Evolutionary conservation across 2,113 vertebrate genomes (phyloP).

Genomic region (Calypte anna): DNA sequence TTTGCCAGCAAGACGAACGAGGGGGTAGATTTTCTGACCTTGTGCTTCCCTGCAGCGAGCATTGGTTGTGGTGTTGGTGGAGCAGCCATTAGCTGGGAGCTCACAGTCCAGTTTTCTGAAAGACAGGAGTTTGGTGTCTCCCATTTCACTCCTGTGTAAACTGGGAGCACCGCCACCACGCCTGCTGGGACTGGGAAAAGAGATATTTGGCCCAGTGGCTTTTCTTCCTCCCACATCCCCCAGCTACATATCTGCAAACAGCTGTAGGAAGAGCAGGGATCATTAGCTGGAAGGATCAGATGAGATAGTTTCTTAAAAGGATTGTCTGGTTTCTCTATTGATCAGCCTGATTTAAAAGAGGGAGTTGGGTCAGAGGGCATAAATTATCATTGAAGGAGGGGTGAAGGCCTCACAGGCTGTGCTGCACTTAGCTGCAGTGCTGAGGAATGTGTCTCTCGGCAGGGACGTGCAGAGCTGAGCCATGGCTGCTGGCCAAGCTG

Average conservation of each 20-base stretch:
- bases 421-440: constrained; percentile 58
- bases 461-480: constrained; percentile 18
- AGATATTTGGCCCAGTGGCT: neutral
- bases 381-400: constrained; percentile 68
- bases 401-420: constrained; percentile 49
- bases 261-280: constrained; percentile 43
- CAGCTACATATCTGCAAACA: neutral
- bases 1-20: fast-evolving
- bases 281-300: constrained; percentile 63
- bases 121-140: neutral
- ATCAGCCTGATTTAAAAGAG: constrained; percentile 74
- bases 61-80: fast-evolving
- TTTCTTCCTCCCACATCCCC: neutral
- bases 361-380: constrained; percentile 70
- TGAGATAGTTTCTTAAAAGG: constrained; percentile 74
- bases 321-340: constrained; percentile 77
- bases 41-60: neutral
- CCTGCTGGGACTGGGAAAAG: neutral
- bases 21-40: neutral
- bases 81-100: neutral
- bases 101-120: neutral
- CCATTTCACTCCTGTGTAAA: neutral
- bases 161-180: fast-evolving
- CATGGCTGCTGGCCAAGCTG: constrained; percentile 14
- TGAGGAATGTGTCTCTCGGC: constrained; percentile 44